Conservation (phyloP, 1,140 invertebrate genomes). For the Procambarus virginalis region DNA sequence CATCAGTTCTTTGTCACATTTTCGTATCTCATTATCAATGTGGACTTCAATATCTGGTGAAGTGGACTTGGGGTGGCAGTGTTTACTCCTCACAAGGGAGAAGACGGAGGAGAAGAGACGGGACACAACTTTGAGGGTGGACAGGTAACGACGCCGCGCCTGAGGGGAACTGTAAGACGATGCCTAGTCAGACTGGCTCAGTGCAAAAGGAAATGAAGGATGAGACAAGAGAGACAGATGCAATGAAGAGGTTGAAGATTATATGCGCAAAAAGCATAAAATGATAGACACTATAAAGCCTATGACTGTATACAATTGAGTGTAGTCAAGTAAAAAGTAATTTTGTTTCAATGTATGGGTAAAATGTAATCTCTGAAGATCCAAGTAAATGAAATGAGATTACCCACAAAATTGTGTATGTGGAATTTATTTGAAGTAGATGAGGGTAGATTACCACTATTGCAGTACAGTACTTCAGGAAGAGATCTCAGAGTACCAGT, state of each 20-base stretch:
- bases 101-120: conserved; percentile 69
- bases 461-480: no score
- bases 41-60: conserved; percentile 54
- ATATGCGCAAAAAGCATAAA: no score
- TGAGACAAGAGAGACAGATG: neutral
- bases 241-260: neutral
- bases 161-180: conserved; percentile 62
- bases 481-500: no score
- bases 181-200: conserved; percentile 6
- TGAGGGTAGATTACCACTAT: no score
- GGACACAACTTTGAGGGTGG: conserved; percentile 70
- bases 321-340: no score
- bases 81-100: conserved; percentile 58
- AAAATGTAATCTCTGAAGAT: no score
- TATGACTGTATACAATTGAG: neutral
- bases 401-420: no score
- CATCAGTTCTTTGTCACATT: conserved; percentile 51
- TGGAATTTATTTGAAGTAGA: no score
- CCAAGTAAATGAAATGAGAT: no score
- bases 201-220: neutral
- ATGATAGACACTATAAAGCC: no score
- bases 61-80: conserved; percentile 32
- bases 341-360: no score
- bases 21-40: conserved; percentile 68
- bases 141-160: conserved; percentile 66